Conservation (phyloP, 2,888 invertebrate genomes). For the Acanthopleura granulata region DNA sequence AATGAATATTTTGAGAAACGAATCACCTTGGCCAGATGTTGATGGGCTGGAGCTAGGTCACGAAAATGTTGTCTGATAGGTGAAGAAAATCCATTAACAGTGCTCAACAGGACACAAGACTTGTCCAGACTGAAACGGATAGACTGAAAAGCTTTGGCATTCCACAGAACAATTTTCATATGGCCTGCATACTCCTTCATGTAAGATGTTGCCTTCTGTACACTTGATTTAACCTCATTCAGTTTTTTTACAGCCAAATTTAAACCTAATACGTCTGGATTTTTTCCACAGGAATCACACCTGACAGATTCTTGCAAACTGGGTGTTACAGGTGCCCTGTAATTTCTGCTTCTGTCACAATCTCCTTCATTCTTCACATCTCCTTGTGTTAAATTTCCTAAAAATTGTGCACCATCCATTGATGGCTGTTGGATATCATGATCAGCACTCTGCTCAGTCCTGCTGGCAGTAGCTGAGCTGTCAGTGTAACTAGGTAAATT, state of each 20-base stretch:
- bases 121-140: background rate
- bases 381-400: too few species aligned
- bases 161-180: slow-evolving; percentile 5
- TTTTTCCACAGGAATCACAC: background rate
- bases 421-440: too few species aligned
- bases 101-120: background rate
- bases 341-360: too few species aligned
- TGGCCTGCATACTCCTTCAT: background rate
- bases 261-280: background rate
- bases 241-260: background rate
- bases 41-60: background rate
- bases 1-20: background rate
- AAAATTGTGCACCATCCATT: too few species aligned
- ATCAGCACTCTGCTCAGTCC: too few species aligned
- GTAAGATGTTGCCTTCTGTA: background rate
- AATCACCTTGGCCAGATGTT: background rate
- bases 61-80: background rate
- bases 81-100: background rate
- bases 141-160: background rate
- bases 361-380: too few species aligned
- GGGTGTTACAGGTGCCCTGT: too few species aligned
- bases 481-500: too few species aligned
- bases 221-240: background rate
- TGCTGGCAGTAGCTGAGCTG: too few species aligned
- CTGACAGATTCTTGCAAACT: too few species aligned